Conservation (phyloP, 1,140 invertebrate species). For the Campoletis sonorensis region DNA sequence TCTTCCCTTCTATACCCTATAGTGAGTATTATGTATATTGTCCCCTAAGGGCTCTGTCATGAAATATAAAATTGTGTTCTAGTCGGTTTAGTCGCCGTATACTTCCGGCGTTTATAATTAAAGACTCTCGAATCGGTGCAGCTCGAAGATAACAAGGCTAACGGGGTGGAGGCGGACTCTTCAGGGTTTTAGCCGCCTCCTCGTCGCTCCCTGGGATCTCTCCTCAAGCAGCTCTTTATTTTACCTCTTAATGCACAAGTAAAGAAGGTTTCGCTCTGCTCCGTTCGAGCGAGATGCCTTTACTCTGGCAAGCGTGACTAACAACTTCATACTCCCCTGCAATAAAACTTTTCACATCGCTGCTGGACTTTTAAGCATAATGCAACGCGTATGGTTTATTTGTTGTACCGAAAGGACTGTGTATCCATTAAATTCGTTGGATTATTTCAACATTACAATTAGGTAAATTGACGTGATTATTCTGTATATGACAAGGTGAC, state of each 20-base stretch:
- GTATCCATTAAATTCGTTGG: too few relatives aligned
- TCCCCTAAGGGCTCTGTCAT: not conserved
- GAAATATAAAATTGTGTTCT: slow-evolving; percentile 57
- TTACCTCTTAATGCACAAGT: not conserved
- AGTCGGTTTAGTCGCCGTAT: slow-evolving; percentile 54
- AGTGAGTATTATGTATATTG: not conserved
- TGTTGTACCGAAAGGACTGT: too few relatives aligned
- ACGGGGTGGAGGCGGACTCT: slow-evolving; percentile 36
- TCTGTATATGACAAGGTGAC: too few relatives aligned
- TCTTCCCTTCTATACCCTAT: not conserved
- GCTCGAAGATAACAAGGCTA: slow-evolving; percentile 59
- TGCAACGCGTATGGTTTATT: not conserved
- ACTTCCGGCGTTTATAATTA: slow-evolving; percentile 60
- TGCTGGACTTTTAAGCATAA: not conserved
- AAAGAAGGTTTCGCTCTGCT: slow-evolving; percentile 12
- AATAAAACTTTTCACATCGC: slow-evolving; percentile 51
- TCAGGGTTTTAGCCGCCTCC: slow-evolving; percentile 4
- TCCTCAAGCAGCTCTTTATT: not conserved
- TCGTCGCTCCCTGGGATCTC: slow-evolving; percentile 17
- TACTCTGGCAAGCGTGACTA: slow-evolving; percentile 69
- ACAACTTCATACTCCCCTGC: slow-evolving; percentile 68
- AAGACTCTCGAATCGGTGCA: slow-evolving; percentile 58
- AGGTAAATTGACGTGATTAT: too few relatives aligned
- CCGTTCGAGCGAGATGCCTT: slow-evolving; percentile 60
- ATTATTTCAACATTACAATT: too few relatives aligned